Evolutionary conservation across 2,797 vertebrate genomes (phyloP), one percentile per base, ranked within the genome.

Genomic region (Mustela erminea): DNA sequence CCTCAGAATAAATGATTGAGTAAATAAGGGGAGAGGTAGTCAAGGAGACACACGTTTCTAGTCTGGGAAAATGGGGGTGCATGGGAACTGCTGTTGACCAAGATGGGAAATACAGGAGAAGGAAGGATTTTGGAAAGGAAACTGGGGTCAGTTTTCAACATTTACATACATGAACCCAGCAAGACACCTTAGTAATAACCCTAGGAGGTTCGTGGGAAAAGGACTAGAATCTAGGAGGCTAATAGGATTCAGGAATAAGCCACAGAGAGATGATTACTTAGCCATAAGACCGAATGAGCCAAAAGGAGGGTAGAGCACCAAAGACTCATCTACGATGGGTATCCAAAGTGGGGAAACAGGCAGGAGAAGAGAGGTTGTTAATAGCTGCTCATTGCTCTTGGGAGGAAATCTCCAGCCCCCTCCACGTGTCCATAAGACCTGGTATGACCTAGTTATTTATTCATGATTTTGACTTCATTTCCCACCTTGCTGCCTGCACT

Each of bases 31-130:
- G 49, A 68, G 3, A 32, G 78, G 49, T 56, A 35, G 38, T 94
- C 58, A 62, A 95, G 68, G 80, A 32, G 92, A 93, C 35, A 54
- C 60, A 38, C 49, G 35, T 92, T 81, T 94, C 81, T 32, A 85
- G 0, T n/a, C 29, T 80, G 21, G 32, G 60, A 85, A 64, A 77
- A 62, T 11, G 54, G 14, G 14, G 81, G 32, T 13, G 46, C 49
- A n/a, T 23, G 14, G 32, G n/a, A 84, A 27, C 23, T 85, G 38
- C 58, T 27, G 17, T 56, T 29, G 52, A 64, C 10, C 62, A 95
- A 83, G 56, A 68, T 35, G 23, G 49, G 23, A 87, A 81, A 88
- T 32, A 92, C 2, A 64, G 18, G 29, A 62, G 54, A n/a, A 92
- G 43, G n/a, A 75, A 66, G 68, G 41, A 62, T 56, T 95, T 62